phyloP scores from a whole-genome alignment of 1,140 invertebrate genomes.

The Bombus impatiens region DNA sequence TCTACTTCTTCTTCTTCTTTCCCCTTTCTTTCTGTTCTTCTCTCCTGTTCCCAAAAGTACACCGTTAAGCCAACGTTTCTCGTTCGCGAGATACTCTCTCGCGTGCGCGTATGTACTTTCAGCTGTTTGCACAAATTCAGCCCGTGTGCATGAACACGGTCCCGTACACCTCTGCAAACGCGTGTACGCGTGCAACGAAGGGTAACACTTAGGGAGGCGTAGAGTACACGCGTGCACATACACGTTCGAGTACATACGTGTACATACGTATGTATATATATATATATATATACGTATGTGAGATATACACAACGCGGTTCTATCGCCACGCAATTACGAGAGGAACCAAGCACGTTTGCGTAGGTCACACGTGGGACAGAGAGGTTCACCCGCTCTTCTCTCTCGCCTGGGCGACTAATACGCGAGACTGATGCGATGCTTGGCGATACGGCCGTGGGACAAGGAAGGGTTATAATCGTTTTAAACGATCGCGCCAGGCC shows the following conservation, averaged over 20 bases:
- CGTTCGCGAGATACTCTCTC: not conserved
- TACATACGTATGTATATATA: not conserved
- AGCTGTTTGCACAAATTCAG: conserved; percentile 23
- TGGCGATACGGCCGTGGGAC: conserved; percentile 18
- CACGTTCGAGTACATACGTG: not conserved
- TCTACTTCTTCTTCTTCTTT: no score
- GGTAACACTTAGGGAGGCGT: not conserved
- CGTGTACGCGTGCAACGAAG: not conserved
- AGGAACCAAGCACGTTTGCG: conserved; percentile 31
- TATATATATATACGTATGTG: not conserved
- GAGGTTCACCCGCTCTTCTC: not conserved
- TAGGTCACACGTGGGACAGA: conserved; percentile 38
- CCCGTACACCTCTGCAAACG: conserved; percentile 6
- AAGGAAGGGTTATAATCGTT: conserved; percentile 55
- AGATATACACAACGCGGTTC: conserved; percentile 13
- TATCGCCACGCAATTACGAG: conserved; percentile 62
- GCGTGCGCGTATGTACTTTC: not conserved
- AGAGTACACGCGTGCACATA: not conserved
- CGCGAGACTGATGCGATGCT: conserved; percentile 40
- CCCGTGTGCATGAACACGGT: not conserved
- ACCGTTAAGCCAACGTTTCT: not conserved
- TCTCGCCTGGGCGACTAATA: conserved; percentile 8
- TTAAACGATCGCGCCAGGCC: conserved; percentile 47
- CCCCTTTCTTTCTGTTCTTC: not conserved
- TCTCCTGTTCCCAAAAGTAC: not conserved